Evolutionary conservation across 2,797 vertebrate genomes (phyloP), one percentile per base, ranked within the genome.

Genomic region (Pogonophryne albipinna): DNA sequence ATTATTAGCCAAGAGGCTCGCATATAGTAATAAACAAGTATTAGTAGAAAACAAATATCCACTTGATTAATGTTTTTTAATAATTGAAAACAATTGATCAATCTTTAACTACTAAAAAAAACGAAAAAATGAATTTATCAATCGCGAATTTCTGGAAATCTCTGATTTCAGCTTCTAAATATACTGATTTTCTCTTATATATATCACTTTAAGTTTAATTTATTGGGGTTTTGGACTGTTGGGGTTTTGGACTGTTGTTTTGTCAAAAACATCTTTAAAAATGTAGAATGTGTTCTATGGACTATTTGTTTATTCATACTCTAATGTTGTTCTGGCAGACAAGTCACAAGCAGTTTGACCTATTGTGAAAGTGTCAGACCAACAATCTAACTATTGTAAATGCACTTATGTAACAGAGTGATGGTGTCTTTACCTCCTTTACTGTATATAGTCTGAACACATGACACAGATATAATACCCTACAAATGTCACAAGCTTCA

Each of bases 391-490:
- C 66, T 47, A 13, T 65, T 65, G 52, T 80, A 44, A 73, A 60
- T 11, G 2, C 42, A 20, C n/a, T 85, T 79, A 76, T 55, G 11
- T 75, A 82, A 69, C 44, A 42, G 60, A 15, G 23, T 15, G n/a
- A 20, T 63, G 8, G 20, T 46, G 10, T 60, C 34, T 68, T 53
- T 79, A 16, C 72, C 38, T 41, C 23, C 49, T 42, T 5, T 64
- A n/a, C n/a, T n/a, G n/a, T n/a, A 15, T 55, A 4, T 17, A 60
- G 8, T 68, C 38, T 41, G 27, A 70, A 16, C 49, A 76, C 69
- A 78, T 78, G 69, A 84, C 59, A 42, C 17, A 42, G 50, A 73
- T n/a, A 71, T n/a, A 41, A 38, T 14, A 27, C 12, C 45, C 6
- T 62, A n/a, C n/a, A 51, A 2, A 61, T 47, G 44, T 70, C n/a